These are phyloP conservation scores for Dendrolimus houi DNA, from an alignment of 2,888 invertebrate genomes.

Conservation along the genomic window DNA sequence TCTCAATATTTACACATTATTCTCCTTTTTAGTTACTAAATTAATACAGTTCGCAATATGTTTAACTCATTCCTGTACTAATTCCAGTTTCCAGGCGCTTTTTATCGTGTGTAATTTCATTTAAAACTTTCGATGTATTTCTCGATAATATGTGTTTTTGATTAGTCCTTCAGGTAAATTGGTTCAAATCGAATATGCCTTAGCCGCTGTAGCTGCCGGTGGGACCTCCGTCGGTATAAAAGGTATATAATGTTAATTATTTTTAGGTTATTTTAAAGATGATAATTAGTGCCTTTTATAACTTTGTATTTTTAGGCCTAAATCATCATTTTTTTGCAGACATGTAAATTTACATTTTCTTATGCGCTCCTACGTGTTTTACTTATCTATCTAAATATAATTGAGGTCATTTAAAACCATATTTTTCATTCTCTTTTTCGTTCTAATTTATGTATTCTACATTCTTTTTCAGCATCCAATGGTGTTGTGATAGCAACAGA, in stretches of 20 bases:
- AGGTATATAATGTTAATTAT: conserved; percentile 71
- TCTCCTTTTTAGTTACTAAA: conserved; percentile 1
- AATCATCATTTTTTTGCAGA: too few relatives aligned
- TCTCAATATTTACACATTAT: conserved; percentile 28
- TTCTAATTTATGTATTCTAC: too few relatives aligned
- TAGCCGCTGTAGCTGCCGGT: conserved; percentile 98
- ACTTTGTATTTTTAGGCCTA: too few relatives aligned
- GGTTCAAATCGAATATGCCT: conserved; percentile 99
- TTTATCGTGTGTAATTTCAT: conserved; percentile 3
- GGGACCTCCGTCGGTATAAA: conserved; percentile 99
- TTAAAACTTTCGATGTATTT: conserved; percentile 12
- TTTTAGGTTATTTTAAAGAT: too few relatives aligned
- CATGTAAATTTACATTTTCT: too few relatives aligned
- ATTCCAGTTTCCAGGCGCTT: too few relatives aligned
- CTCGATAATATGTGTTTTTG: conserved; percentile 23
- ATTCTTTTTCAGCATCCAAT: conserved; percentile 86
- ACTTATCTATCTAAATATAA: too few relatives aligned
- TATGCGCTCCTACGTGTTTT: too few relatives aligned
- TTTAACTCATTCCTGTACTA: not conserved
- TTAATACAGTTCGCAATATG: not conserved
- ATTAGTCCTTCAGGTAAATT: conserved; percentile 98
- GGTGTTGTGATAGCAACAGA: conserved; percentile 99
- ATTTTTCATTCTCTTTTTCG: too few relatives aligned
- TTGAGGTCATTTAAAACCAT: too few relatives aligned
- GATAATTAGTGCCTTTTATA: too few relatives aligned